phyloP scores from a whole-genome alignment of 2,888 invertebrate genomes.

The Marronus borbonicus region DNA sequence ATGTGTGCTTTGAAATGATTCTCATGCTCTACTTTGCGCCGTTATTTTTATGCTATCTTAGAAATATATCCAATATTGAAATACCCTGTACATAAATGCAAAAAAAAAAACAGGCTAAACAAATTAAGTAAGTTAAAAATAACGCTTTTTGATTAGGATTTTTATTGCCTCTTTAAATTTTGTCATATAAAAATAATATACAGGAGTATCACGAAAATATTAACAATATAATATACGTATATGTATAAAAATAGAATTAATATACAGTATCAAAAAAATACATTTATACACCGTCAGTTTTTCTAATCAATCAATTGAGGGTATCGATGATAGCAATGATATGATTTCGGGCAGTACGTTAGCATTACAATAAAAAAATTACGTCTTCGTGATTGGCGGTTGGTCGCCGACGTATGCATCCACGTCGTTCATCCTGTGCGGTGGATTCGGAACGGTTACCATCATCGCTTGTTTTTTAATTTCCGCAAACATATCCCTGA shows the following conservation, averaged over 20 bases:
- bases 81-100: no score
- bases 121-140: no score
- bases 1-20: no score
- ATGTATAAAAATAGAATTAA: slow-evolving; percentile 19
- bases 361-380: neutral
- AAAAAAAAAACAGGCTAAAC: no score
- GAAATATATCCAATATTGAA: no score
- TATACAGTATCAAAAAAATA: neutral
- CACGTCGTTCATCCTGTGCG: slow-evolving; percentile 47
- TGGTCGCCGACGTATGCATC: slow-evolving; percentile 42
- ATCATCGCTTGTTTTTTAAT: slow-evolving; percentile 52
- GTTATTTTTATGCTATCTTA: no score
- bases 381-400: slow-evolving; percentile 11
- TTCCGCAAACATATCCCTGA: slow-evolving; percentile 52
- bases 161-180: slow-evolving; percentile 12
- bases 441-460: slow-evolving; percentile 41
- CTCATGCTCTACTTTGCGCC: no score
- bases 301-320: neutral
- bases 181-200: slow-evolving; percentile 16
- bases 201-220: slow-evolving; percentile 22
- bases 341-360: slow-evolving; percentile 1
- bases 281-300: neutral
- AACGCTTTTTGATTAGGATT: no score
- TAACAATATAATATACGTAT: slow-evolving; percentile 17
- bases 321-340: neutral